Evolutionary conservation across 2,797 vertebrate species (phyloP), one percentile per base, ranked within the genome.

Genomic region (Paramormyrops hopkinsi): DNA sequence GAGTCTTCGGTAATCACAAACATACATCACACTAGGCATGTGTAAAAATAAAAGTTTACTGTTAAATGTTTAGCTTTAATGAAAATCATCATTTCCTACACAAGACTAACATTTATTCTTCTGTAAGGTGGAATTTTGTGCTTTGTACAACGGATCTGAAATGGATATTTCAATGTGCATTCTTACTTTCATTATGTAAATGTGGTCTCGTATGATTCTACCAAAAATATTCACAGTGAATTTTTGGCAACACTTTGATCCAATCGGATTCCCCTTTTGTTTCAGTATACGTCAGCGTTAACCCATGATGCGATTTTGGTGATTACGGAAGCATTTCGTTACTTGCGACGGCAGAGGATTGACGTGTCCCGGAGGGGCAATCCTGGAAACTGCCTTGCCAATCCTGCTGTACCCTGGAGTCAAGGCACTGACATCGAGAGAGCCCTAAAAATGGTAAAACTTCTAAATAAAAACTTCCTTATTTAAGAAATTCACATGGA

Each of bases 351-450:
- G 73, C 98, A 99, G 92, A 96, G 98, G 1, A 98, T 99, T 90
- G 98, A 99, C 79, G 97, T 99, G 82, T 99, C 98, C 86, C 97
- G 98, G 83, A 96, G 98, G 92, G 98, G 98, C 37, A 99, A 97
- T 19, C 98, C 98, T 1, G 98, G 98, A 87, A 98, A 99, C 94
- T 99, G 98, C 94, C 95, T 99, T 73, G 98, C 98, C 90, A 99
- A 99, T 91, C 98, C 98, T 0, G 98, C 98, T 0, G 98, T 99
- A 79, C 98, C 98, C 0, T 99, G 98, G 98, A 99, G 98, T 94
- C 98, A 99, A 95, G 98, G 98, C 92, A 99, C 99, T 44, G 98
- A 99, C 93, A 99, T 99, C 19, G 98, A 99, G 92, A 96, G 98
- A 95, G 98, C 98, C 0, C 95, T 99, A 90, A 99, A 99, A 97